Evolutionary conservation across 1,140 invertebrate species (phyloP).

Genomic region (Holcopasites calliopsidis): DNA sequence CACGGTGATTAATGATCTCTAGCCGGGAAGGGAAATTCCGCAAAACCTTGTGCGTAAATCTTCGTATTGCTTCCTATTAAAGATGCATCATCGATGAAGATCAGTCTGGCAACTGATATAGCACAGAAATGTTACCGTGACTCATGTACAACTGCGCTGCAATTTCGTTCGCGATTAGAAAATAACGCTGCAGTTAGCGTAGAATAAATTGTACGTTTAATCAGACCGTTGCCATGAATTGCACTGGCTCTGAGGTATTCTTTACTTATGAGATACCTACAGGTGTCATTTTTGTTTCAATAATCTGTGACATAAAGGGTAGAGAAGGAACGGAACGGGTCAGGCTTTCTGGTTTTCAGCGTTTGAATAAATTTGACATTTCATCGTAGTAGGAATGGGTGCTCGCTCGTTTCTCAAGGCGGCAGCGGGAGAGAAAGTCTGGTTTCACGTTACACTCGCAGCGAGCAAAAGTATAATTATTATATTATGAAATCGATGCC

Average conservation of each 20-base stretch:
- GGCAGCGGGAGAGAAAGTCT: conserved; percentile 51
- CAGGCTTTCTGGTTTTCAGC: not conserved
- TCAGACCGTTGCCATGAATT: not conserved
- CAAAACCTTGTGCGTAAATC: conserved; percentile 11
- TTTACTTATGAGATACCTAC: not conserved
- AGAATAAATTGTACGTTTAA: not conserved
- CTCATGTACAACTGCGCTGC: conserved; percentile 15
- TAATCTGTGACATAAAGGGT: not conserved
- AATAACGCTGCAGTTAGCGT: conserved; percentile 14
- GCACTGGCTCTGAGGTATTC: not conserved
- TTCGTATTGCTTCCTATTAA: conserved; percentile 25
- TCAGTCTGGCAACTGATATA: not conserved
- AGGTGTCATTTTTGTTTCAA: not conserved
- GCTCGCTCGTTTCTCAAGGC: conserved; percentile 48
- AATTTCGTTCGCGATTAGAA: conserved; percentile 32
- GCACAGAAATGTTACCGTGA: conserved; percentile 26
- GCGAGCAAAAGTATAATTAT: conserved; percentile 52
- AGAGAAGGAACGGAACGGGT: not conserved
- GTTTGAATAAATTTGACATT: conserved; percentile 42
- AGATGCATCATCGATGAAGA: not conserved
- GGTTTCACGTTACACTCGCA: conserved; percentile 51
- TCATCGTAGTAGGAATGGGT: conserved; percentile 25
- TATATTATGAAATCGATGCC: conserved; percentile 58
- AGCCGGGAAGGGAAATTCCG: conserved; percentile 6
- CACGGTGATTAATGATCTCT: conserved; percentile 30